A percentile compares a stretch with the other conserved stretches of the same genome.
These are phyloP conservation scores for Laothoe populi DNA, from an alignment of 2,888 invertebrate genomes.

Conservation along the genomic window DNA sequence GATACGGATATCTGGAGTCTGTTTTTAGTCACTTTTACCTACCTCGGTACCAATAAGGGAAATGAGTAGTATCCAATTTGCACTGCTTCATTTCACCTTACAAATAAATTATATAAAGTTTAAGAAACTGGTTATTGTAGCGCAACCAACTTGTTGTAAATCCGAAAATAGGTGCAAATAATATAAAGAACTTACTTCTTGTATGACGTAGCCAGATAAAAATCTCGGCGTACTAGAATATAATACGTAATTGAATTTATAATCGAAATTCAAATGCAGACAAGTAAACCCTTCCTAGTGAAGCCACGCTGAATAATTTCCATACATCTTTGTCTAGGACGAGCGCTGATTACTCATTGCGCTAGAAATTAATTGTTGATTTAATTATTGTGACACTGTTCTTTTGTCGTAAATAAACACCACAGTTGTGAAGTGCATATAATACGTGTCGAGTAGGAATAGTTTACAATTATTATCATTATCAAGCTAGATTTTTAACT, in stretches of 20 bases:
- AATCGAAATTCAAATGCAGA: slow-evolving; percentile 3
- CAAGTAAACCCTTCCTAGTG: slow-evolving; percentile 18
- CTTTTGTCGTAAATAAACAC: background rate
- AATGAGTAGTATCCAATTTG: too few relatives aligned
- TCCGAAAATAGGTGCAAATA: background rate
- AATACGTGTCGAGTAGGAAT: too few relatives aligned
- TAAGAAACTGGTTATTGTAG: too few relatives aligned
- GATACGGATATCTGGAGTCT: too few relatives aligned
- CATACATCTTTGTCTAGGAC: slow-evolving; percentile 17
- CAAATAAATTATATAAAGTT: too few relatives aligned
- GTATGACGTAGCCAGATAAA: background rate
- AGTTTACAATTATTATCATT: too few relatives aligned
- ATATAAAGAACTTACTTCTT: background rate
- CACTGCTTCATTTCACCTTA: too few relatives aligned
- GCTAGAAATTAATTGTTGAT: slow-evolving; percentile 9
- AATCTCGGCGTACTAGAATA: background rate
- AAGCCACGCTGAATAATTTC: slow-evolving; percentile 7
- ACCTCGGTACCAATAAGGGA: too few relatives aligned
- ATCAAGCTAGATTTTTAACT: too few relatives aligned
- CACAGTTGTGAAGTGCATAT: too few relatives aligned
- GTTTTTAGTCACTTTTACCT: too few relatives aligned
- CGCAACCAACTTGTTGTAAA: too few relatives aligned
- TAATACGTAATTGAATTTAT: slow-evolving; percentile 8
- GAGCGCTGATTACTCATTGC: slow-evolving; percentile 17
- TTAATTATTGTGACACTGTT: background rate